Base-by-base conservation (phyloP, 2,113 vertebrate genomes). In the Syngnathus scovelli region DNA sequence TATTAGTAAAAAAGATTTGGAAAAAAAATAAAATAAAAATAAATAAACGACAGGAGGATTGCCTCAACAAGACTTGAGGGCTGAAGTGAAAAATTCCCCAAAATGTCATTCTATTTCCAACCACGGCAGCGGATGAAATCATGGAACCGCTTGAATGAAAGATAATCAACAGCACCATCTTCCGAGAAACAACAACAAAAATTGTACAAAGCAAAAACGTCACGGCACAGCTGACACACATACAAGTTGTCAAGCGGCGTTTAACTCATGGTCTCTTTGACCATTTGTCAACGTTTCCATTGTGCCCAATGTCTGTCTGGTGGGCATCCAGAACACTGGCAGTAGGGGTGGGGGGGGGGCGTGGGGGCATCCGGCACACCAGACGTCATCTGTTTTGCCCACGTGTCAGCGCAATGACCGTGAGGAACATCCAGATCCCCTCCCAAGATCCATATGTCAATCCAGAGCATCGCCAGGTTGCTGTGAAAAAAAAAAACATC, bases 151-250 rank as follows among this genome's bases (percentile, higher is more conserved):
- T 36, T 63, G 48, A 37, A 36, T 56, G 37, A 60, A 39, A 60
- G 41, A 60, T 59, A 56, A 70, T 75, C 64, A 79, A 78, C 83
- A 85, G 83, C 85, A 81, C 75, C 79, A 49, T 68, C 36, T 39
- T 70, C 67, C 76, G 60, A 86, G 46, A 72, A 62, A 74, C 70
- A 61, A 38, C 60, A 43, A 68, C 64, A 33, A 21, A 63, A 73
- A 69, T 60, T 75, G 38, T 78, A 80, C 46, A 84, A 72, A 86
- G 12, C 1, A 55, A 78, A 61, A 68, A 70, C 76, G 15, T 72
- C 66, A 74, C 79, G 78, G 77, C 71, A 75, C 73, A 75, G 71
- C 68, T 3, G 79, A 61, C 56, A 58, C 56, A 23, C 55, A 55
- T 84, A n/a, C 83, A 85, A 51, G 39, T 68, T 67, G 11, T 75